A percentile compares a stretch with the other conserved stretches of the same genome.
Conservation (phyloP, 2,113 vertebrate genomes). For the Lucifuga dentata region DNA sequence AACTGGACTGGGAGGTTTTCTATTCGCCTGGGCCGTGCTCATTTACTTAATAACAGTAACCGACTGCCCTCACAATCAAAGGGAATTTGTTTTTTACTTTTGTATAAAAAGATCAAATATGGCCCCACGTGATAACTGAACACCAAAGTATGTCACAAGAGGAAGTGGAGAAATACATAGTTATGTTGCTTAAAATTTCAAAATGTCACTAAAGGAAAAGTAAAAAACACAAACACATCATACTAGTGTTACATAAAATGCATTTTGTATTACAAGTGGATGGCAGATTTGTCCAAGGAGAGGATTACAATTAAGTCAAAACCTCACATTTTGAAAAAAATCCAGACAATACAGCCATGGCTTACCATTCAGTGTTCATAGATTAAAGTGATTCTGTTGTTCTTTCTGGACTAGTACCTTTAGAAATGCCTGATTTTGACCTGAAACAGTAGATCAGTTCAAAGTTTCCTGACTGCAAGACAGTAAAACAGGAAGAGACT, state of each 20-base stretch:
- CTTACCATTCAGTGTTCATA: slow-evolving; percentile 69
- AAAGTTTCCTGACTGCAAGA: slow-evolving; percentile 41
- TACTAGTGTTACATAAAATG: slow-evolving; percentile 72
- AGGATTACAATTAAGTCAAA: slow-evolving; percentile 72
- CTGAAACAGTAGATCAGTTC: slow-evolving; percentile 48
- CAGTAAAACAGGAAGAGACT: slow-evolving; percentile 39
- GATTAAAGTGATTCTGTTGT: slow-evolving; percentile 45
- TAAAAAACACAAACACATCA: slow-evolving; percentile 49
- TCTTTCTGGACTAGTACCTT: slow-evolving; percentile 70
- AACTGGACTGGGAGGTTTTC: slow-evolving; percentile 34
- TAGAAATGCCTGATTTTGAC: slow-evolving; percentile 52
- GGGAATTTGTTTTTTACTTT: neutral
- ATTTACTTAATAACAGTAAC: slow-evolving; percentile 11
- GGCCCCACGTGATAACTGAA: neutral
- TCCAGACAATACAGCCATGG: slow-evolving; percentile 72
- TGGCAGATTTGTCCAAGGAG: slow-evolving; percentile 68
- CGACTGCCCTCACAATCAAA: neutral
- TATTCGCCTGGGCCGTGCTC: neutral
- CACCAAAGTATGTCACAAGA: neutral
- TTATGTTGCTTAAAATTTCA: too few relatives aligned
- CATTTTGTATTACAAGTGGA: slow-evolving; percentile 79
- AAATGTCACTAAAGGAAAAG: neutral
- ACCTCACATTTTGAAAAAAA: slow-evolving; percentile 66
- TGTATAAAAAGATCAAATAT: slow-evolving; percentile 2
- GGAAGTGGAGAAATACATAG: too few relatives aligned